phyloP scores from a whole-genome alignment of 2,888 invertebrate genomes.

The Tipula confusa region DNA sequence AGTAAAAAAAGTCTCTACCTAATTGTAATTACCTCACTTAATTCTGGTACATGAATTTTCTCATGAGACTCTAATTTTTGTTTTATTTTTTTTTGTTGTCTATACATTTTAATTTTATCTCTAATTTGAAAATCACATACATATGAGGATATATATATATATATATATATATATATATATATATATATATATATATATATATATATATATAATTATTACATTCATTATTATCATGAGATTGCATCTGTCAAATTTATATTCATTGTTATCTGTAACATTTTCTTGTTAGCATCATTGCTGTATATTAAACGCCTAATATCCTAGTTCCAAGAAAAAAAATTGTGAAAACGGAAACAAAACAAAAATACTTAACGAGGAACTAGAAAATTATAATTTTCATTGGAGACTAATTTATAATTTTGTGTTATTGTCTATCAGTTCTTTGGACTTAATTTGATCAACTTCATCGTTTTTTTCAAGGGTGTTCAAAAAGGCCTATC shows the following conservation, averaged over 20 bases:
- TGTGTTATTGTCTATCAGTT: neutral
- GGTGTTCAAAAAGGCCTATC: too few relatives aligned
- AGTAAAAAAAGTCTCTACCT: neutral
- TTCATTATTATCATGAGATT: conserved; percentile 1
- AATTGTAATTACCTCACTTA: conserved; percentile 12
- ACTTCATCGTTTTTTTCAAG: too few relatives aligned
- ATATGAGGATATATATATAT: neutral
- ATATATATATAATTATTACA: neutral
- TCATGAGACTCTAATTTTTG: neutral
- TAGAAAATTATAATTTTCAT: conserved; percentile 5
- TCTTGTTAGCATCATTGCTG: neutral
- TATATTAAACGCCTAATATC: neutral
- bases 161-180: neutral
- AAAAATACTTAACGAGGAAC: neutral
- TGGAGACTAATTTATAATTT: conserved; percentile 16
- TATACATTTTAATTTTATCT: neutral
- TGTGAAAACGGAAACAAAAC: neutral
- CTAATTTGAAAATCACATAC: neutral
- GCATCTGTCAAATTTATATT: conserved; percentile 7
- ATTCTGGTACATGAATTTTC: conserved; percentile 12
- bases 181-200: neutral
- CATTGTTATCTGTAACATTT: neutral
- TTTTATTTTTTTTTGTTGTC: neutral
- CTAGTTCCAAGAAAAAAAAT: neutral
- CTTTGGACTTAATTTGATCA: neutral